Base-by-base conservation (phyloP, 2,888 invertebrate genomes). In the Syrista parreyssii region DNA sequence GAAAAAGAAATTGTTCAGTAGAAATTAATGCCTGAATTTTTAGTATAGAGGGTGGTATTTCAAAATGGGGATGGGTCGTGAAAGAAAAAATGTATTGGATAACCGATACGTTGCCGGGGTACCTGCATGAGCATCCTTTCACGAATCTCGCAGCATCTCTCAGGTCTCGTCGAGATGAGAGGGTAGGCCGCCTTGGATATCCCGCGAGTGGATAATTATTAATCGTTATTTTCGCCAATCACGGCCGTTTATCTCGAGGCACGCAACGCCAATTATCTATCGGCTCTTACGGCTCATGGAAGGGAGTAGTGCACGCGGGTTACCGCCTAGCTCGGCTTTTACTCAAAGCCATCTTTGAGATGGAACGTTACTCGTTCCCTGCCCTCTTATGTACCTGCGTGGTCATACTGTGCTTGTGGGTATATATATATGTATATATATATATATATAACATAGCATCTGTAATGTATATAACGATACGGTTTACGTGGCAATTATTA, bases 141-240 rank as follows among this genome's bases (percentile, higher is more conserved):
- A 2, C 40, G 40, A 40, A 40, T 40, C 40, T 40, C 40, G 40
- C 40, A 40, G 40, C 40, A 40, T 40, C 40, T 40, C 40, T 15
- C 40, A 1, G 40, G 40, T 40, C 40, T 40, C 40, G 15, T 15
- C 40, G 75, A 87, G 87, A 87, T 88, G 88, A 87, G 87, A 88
- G 87, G 88, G 87, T 87, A 86, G 87, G 78, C 87, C 86, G 86
- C 85, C 86, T 87, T 81, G 87, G 84, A 88, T 86, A 85, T 35
- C 36, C 86, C 86, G 86, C 89, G 87, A 87, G 88, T 87, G 89
- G 89, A 88, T 89, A 89, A 89, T 89, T 89, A 89, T 89, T 89
- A 89, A 89, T 89, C 89, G 89, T 89, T 89, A 89, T 89, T 89
- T 89, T 89, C 89, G 89, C 89, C 89, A 89, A 89, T 89, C 89